phyloP scores from a whole-genome alignment of 2,797 vertebrate species.

The Momotus momota region DNA sequence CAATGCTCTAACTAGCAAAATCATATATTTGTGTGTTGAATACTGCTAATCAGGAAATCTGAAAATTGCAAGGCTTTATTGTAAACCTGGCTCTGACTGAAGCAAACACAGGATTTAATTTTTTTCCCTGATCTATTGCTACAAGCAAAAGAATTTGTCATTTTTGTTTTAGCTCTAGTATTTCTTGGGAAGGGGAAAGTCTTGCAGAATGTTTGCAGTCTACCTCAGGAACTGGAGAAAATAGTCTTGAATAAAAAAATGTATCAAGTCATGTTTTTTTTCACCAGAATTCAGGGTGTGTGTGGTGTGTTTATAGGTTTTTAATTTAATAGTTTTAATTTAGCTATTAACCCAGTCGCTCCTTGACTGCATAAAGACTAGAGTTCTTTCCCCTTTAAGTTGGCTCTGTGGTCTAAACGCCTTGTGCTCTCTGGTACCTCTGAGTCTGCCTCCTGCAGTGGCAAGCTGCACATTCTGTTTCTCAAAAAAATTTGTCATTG shows the following conservation, averaged over 20 bases:
- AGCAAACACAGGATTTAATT: background rate
- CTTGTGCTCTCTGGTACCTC: background rate
- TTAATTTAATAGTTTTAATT: background rate
- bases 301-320: background rate
- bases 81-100: background rate
- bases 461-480: background rate
- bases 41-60: background rate
- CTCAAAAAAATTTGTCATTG: background rate
- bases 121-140: background rate
- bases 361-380: background rate
- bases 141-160: background rate
- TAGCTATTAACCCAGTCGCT: background rate
- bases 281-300: background rate
- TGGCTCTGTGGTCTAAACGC: background rate
- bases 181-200: background rate
- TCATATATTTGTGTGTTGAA: background rate
- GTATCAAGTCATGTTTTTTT: background rate
- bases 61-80: background rate
- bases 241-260: background rate
- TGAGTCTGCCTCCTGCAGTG: background rate
- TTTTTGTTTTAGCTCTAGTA: background rate
- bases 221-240: background rate
- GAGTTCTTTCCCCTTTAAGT: background rate
- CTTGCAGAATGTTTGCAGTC: background rate
- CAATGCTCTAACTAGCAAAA: background rate